These are phyloP conservation scores for Apistogramma diplotaenia DNA, from an alignment of 2,113 vertebrate species.

Conservation along the genomic window DNA sequence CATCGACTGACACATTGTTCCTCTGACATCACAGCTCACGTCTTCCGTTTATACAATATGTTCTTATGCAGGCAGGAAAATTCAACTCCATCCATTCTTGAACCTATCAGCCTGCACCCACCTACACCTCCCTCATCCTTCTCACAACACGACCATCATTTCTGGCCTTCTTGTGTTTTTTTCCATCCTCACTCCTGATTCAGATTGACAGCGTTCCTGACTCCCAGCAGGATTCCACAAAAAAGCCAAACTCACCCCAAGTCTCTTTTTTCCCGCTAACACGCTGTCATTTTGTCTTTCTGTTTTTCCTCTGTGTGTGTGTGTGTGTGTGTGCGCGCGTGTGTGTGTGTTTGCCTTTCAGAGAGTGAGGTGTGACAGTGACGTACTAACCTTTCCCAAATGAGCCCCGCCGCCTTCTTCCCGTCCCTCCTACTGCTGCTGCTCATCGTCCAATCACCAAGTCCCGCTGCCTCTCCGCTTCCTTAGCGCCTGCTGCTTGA, in stretches of 20 bases:
- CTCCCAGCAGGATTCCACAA: not conserved
- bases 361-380: slow-evolving; percentile 76
- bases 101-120: not conserved
- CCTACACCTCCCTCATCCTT: not conserved
- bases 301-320: slow-evolving; percentile 2
- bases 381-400: slow-evolving; percentile 55
- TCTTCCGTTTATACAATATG: not conserved
- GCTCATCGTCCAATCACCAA: slow-evolving; percentile 58
- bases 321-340: fast-evolving
- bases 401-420: slow-evolving; percentile 38
- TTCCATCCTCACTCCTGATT: not conserved
- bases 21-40: not conserved
- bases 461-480: slow-evolving; percentile 44
- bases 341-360: slow-evolving; percentile 52
- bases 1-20: not conserved
- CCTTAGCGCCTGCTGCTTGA: slow-evolving; percentile 40
- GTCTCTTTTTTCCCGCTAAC: slow-evolving; percentile 24
- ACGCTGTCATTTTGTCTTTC: slow-evolving; percentile 27
- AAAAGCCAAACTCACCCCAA: not conserved
- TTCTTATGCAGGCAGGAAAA: not conserved
- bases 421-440: slow-evolving; percentile 38
- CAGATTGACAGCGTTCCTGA: slow-evolving; percentile 20
- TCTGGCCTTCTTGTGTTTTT: fast-evolving
- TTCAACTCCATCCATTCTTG: not conserved
- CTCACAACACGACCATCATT: not conserved